phyloP scores from a whole-genome alignment of 2,888 invertebrate genomes.

The Auanema sp. region DNA sequence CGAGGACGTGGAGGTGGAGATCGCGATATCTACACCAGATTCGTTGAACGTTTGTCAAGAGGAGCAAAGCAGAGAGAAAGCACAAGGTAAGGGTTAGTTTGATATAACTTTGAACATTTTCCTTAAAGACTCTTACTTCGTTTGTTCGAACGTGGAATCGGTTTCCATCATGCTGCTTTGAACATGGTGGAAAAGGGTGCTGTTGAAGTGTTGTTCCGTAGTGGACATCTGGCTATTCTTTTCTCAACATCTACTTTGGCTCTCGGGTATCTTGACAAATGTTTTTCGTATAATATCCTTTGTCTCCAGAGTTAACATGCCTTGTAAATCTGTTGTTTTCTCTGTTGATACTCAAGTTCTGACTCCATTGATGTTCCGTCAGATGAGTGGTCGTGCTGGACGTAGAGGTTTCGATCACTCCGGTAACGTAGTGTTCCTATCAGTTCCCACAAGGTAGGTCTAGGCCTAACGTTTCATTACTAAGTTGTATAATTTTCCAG shows the following conservation, averaged over 20 bases:
- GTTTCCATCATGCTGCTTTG: slow-evolving; percentile 61
- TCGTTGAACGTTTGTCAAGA: slow-evolving; percentile 45
- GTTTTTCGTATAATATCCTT: not conserved
- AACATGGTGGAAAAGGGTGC: slow-evolving; percentile 55
- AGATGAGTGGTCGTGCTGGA: slow-evolving; percentile 63
- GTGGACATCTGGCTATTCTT: slow-evolving; percentile 56
- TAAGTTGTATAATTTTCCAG: no score
- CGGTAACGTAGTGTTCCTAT: slow-evolving; percentile 61
- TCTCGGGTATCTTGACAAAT: slow-evolving; percentile 40
- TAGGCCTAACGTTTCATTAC: slow-evolving; percentile 28
- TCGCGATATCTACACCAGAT: slow-evolving; percentile 55
- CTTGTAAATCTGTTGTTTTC: slow-evolving; percentile 62
- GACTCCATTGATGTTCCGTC: slow-evolving; percentile 61
- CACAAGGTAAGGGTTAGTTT: slow-evolving; percentile 17
- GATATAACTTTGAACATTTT: no score
- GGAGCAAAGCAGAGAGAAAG: slow-evolving; percentile 37
- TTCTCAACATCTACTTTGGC: slow-evolving; percentile 62
- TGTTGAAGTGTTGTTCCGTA: slow-evolving; percentile 60
- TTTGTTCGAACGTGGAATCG: slow-evolving; percentile 61
- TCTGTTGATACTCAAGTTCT: slow-evolving; percentile 58
- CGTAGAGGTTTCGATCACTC: slow-evolving; percentile 63
- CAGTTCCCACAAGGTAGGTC: slow-evolving; percentile 53
- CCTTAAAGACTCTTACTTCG: slow-evolving; percentile 44
- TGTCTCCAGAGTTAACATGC: slow-evolving; percentile 62
- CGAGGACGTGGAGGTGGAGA: slow-evolving; percentile 44